A percentile compares a stretch with the other conserved stretches of the same genome.
These are phyloP conservation scores for Anguilla marmorata DNA, from an alignment of 2,797 vertebrate genomes.

Conservation along the genomic window DNA sequence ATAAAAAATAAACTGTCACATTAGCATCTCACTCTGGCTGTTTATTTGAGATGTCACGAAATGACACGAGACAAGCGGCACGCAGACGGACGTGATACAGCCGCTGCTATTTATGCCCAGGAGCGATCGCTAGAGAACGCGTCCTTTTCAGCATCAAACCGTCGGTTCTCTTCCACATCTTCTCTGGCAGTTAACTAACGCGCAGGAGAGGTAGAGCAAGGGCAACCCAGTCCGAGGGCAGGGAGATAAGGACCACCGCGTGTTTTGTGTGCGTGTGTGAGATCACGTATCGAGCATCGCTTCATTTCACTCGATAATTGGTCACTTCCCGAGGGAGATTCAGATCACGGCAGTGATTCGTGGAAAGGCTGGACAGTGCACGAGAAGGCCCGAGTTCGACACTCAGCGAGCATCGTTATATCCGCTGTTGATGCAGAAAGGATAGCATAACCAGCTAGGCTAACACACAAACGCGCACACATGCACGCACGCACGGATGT, in stretches of 20 bases:
- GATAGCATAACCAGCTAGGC: background rate
- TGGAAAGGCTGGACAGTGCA: background rate
- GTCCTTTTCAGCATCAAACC: background rate
- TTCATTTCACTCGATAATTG: background rate
- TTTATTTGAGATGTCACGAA: background rate
- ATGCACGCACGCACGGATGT: slow-evolving; percentile 11
- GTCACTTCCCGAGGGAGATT: background rate
- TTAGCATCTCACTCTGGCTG: slow-evolving; percentile 13
- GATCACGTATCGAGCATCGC: background rate
- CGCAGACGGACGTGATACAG: background rate
- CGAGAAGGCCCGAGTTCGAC: background rate
- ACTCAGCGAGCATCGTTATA: background rate
- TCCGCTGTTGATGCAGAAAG: no score
- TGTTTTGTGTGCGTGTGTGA: background rate
- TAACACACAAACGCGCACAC: background rate
- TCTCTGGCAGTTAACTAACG: background rate
- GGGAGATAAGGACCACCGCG: background rate
- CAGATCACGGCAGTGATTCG: slow-evolving; percentile 5
- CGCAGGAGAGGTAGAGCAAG: background rate
- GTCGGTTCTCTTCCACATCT: background rate
- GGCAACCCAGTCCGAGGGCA: background rate
- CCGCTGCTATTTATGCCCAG: background rate
- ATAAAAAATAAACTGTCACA: slow-evolving; percentile 17
- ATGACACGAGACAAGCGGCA: slow-evolving; percentile 22
- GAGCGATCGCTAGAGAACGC: background rate